Base-by-base conservation (phyloP, 2,113 vertebrate genomes). In the Chlamydotis undulata region DNA sequence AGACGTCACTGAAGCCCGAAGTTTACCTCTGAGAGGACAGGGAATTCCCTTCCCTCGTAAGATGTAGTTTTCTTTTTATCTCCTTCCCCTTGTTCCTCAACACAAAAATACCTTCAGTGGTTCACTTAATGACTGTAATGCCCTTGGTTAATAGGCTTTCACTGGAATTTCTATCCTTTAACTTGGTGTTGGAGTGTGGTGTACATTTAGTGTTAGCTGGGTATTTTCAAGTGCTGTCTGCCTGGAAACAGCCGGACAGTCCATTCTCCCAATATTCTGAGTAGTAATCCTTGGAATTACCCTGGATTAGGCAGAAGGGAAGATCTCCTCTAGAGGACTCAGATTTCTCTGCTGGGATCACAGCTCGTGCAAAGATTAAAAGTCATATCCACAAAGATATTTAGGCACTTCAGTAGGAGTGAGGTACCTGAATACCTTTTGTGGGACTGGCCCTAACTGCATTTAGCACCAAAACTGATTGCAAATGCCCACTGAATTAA, bases 271-370 rank as follows among this genome's bases (percentile, higher is more conserved):
- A 79, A 41, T 93, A 94, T 96, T 97, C 90, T 76, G 70, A 79
- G 65, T 69, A 97, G 92, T 97, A 97, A 97, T 96, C 96, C 94
- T 97, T 86, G 95, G 97, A 97, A 97, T 97, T 96, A 95, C 75
- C 77, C 87, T 89, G 96, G 94, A 94, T 97, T 90, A 94, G 82
- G 70, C 73, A 95, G 94, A 97, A 98, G 96, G 85, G 93, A 97
- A 95, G 96, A 94, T 96, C 89, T 91, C 28, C 1, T 94, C 93
- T 95, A 57, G 73, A 91, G 93, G 93, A 94, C 87, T 97, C 94
- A 57, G 35, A 88, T 97, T 96, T 96, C 94, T 84, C 90, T 93
- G 50, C 63, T 53, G 83, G 83, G 90, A 69, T 94, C 68, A 73
- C 87, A 93, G 93, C 74, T 94, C 83, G 83, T 78, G 77, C 82